A percentile compares a stretch with the other conserved stretches of the same genome.
Conservation (phyloP, 2,113 vertebrate genomes). For the Axis porcinus region DNA sequence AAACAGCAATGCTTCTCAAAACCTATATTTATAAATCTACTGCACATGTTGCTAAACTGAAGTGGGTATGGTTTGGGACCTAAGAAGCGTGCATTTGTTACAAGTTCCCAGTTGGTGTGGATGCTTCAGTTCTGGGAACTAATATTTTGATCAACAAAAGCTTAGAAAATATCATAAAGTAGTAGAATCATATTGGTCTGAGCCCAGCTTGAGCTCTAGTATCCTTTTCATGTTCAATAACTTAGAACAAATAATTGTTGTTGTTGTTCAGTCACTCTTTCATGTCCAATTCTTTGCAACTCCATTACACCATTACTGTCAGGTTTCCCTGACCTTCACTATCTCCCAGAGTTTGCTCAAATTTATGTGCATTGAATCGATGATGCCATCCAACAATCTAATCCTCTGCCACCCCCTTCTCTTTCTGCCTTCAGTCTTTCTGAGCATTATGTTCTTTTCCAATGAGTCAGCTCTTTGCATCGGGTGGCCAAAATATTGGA, state of each 20-base stretch:
- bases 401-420: neutral
- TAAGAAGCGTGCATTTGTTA: neutral
- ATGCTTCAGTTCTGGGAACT: neutral
- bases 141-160: neutral
- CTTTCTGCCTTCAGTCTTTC: neutral
- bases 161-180: neutral
- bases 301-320: neutral
- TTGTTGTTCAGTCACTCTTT: neutral
- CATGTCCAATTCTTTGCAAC: neutral
- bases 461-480: neutral
- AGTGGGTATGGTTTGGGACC: neutral
- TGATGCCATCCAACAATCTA: neutral
- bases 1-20: neutral
- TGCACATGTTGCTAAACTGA: neutral
- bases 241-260: neutral
- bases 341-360: neutral
- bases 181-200: neutral
- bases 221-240: neutral
- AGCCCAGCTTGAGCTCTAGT: neutral
- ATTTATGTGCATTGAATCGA: neutral
- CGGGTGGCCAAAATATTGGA: neutral
- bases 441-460: neutral
- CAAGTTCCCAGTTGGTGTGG: neutral
- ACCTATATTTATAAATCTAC: neutral
- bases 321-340: neutral